phyloP scores from a whole-genome alignment of 1,140 invertebrate genomes.

The Ceratina japonica region DNA sequence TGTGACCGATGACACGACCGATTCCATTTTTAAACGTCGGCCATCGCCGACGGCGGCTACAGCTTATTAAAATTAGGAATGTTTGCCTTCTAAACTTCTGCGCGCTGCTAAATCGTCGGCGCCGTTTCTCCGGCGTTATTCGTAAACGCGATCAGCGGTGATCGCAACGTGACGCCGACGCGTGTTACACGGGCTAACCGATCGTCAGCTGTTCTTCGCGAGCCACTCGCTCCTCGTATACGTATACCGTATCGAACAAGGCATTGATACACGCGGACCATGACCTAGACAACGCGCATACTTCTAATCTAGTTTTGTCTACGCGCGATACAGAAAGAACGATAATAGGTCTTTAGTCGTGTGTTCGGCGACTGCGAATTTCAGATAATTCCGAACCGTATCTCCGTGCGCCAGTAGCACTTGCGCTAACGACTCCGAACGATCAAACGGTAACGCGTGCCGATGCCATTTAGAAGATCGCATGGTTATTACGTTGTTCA shows the following conservation, averaged over 20 bases:
- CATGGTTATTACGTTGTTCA: no score
- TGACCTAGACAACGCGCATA: slow-evolving; percentile 72
- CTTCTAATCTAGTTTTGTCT: slow-evolving; percentile 75
- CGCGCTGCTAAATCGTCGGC: no score
- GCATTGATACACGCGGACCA: slow-evolving; percentile 62
- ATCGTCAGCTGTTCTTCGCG: background rate
- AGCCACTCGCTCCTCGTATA: background rate
- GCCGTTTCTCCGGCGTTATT: no score
- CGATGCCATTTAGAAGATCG: no score
- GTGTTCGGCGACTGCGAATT: slow-evolving; percentile 42
- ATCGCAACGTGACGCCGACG: no score
- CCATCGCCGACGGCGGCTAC: no score
- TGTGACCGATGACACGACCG: slow-evolving; percentile 31
- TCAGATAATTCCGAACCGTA: slow-evolving; percentile 70
- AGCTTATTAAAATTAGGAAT: no score
- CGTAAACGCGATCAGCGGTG: no score
- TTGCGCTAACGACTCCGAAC: no score
- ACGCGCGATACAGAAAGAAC: slow-evolving; percentile 69
- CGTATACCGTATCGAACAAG: slow-evolving; percentile 49
- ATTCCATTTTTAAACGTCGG: no score
- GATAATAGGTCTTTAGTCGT: slow-evolving; percentile 61
- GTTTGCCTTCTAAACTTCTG: no score
- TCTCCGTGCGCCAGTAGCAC: slow-evolving; percentile 47
- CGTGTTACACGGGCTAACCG: background rate
- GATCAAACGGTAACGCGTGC: no score